Conservation (phyloP, 2,113 vertebrate genomes). For the Penelope pileata region DNA sequence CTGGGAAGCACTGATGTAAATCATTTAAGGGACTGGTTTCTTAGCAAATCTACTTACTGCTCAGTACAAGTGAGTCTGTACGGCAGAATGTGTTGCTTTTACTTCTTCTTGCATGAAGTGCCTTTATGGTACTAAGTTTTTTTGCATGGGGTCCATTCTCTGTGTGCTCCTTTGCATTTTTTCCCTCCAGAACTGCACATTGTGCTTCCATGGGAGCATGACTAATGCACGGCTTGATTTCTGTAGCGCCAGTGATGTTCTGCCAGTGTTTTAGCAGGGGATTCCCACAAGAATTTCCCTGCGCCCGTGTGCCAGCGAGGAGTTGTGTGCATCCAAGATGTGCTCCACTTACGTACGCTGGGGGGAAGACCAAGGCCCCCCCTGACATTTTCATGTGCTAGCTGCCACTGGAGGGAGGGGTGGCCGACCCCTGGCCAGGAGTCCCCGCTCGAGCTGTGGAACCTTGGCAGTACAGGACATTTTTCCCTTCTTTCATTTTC, state of each 20-base stretch:
- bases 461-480: background rate
- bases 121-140: background rate
- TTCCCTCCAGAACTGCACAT: background rate
- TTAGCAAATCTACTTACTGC: background rate
- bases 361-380: background rate
- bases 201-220: background rate
- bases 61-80: background rate
- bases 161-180: background rate
- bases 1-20: background rate
- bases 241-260: background rate
- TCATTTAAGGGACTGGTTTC: background rate
- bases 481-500: background rate
- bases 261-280: background rate
- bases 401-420: background rate
- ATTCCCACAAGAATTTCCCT: slow-evolving; percentile 19
- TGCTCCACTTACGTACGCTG: background rate
- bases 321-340: background rate
- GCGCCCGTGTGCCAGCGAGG: background rate
- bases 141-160: background rate
- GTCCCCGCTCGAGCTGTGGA: background rate
- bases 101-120: background rate
- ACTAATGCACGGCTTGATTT: background rate
- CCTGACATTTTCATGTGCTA: background rate
- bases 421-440: background rate
- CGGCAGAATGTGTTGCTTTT: background rate